Evolutionary conservation across 2,888 invertebrate genomes (phyloP).

Genomic region (Kryphioiulus occultus): DNA sequence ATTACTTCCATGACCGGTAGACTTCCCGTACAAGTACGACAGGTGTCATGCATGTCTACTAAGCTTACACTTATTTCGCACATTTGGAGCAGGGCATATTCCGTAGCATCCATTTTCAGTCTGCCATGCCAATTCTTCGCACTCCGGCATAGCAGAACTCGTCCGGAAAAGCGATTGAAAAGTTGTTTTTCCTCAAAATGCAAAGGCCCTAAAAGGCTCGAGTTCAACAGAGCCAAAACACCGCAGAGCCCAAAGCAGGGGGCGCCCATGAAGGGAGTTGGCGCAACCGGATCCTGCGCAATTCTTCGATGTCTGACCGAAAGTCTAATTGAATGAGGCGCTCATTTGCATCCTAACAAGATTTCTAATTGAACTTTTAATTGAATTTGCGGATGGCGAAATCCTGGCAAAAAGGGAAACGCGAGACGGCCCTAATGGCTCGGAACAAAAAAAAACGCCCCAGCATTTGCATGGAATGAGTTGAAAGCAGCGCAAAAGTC

Average conservation of each 20-base stretch:
- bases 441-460: not conserved
- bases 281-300: not conserved
- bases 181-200: too few species aligned
- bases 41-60: too few species aligned
- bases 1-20: too few species aligned
- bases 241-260: not conserved
- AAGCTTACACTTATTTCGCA: too few species aligned
- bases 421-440: not conserved
- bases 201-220: not conserved
- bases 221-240: too few species aligned
- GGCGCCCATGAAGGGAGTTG: not conserved
- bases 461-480: not conserved
- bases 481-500: not conserved
- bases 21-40: too few species aligned
- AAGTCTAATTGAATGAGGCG: not conserved
- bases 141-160: too few species aligned
- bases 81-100: too few species aligned
- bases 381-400: slow-evolving; percentile 14
- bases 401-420: not conserved
- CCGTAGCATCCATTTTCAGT: too few species aligned
- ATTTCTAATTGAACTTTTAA: slow-evolving; percentile 31
- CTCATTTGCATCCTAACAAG: slow-evolving; percentile 35
- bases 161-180: too few species aligned
- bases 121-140: too few species aligned
- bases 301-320: not conserved